A percentile compares a stretch with the other conserved stretches of the same genome.
Evolutionary conservation across 1,140 invertebrate genomes (phyloP).

Genomic region (Drosophila equinoxialis): DNA sequence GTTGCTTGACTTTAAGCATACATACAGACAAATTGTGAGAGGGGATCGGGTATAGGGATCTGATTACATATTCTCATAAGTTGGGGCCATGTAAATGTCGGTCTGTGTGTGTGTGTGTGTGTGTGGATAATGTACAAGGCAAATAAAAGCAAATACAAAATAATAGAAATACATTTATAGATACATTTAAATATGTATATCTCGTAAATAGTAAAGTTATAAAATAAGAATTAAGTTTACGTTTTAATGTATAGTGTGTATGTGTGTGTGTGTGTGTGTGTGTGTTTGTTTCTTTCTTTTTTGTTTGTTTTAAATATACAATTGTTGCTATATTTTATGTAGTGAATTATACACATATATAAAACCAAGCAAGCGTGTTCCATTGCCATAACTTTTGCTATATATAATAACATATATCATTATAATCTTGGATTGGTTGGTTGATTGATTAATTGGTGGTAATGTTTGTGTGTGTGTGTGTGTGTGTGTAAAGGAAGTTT

Average conservation of each 20-base stretch:
- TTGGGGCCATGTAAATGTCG: background rate
- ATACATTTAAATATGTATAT: slow-evolving; percentile 6
- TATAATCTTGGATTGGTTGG: background rate
- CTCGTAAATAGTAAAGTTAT: slow-evolving; percentile 27
- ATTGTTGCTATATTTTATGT: slow-evolving; percentile 64
- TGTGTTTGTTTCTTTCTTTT: background rate
- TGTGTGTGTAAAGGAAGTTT: slow-evolving; percentile 27
- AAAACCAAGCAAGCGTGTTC: slow-evolving; percentile 75
- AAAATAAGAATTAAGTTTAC: slow-evolving; percentile 70
- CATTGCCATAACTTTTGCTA: slow-evolving; percentile 72
- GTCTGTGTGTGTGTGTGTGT: slow-evolving; percentile 39
- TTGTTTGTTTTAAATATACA: slow-evolving; percentile 57
- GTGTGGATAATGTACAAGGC: slow-evolving; percentile 71
- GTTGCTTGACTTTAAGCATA: slow-evolving; percentile 62
- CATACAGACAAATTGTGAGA: background rate
- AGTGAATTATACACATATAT: slow-evolving; percentile 43
- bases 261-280: slow-evolving; percentile 17
- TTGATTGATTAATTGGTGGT: slow-evolving; percentile 10
- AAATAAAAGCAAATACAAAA: slow-evolving; percentile 34
- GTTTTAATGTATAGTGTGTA: slow-evolving; percentile 29
- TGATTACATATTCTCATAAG: slow-evolving; percentile 27
- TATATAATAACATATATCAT: slow-evolving; percentile 25
- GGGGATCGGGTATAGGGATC: slow-evolving; percentile 6
- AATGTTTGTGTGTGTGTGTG: background rate
- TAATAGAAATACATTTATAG: slow-evolving; percentile 8